Evolutionary conservation across 1,140 invertebrate species (phyloP).

Genomic region (Matsumurasca onukii): DNA sequence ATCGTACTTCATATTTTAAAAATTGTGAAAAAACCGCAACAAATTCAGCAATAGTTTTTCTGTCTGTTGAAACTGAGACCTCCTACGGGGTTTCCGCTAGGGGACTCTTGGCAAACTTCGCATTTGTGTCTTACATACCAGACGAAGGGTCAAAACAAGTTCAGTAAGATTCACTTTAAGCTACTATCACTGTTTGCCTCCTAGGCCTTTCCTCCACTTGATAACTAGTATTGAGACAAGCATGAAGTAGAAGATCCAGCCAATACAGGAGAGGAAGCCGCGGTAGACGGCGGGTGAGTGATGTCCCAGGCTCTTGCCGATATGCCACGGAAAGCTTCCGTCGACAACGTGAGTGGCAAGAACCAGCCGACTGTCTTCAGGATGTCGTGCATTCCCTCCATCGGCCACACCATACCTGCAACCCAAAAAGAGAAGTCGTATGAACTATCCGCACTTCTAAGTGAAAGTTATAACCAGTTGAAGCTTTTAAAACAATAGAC

Average conservation of each 20-base stretch:
- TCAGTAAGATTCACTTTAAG: too few species aligned
- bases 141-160: too few species aligned
- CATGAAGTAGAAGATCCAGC: conserved; percentile 56
- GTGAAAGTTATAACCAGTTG: too few species aligned
- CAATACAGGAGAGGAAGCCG: conserved; percentile 55
- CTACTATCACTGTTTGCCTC: conserved; percentile 30
- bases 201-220: conserved; percentile 40
- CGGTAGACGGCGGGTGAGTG: conserved; percentile 54
- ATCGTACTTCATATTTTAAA: too few species aligned
- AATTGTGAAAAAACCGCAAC: too few species aligned
- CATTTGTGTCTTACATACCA: too few species aligned
- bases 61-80: too few species aligned
- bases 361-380: conserved; percentile 55
- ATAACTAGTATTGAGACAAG: conserved; percentile 38
- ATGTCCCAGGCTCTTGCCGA: conserved; percentile 60
- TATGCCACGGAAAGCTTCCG: conserved; percentile 59
- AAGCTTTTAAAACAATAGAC: too few species aligned
- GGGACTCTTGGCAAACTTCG: too few species aligned
- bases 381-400: conserved; percentile 54
- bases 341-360: conserved; percentile 60
- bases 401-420: conserved; percentile 46
- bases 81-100: too few species aligned
- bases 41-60: too few species aligned
- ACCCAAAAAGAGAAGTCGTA: conserved; percentile 1
- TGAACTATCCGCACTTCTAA: too few species aligned